These are phyloP conservation scores for Spongilla lacustris DNA, from an alignment of 37 sponge, comb jelly and placozoan species.

Conservation along the genomic window DNA sequence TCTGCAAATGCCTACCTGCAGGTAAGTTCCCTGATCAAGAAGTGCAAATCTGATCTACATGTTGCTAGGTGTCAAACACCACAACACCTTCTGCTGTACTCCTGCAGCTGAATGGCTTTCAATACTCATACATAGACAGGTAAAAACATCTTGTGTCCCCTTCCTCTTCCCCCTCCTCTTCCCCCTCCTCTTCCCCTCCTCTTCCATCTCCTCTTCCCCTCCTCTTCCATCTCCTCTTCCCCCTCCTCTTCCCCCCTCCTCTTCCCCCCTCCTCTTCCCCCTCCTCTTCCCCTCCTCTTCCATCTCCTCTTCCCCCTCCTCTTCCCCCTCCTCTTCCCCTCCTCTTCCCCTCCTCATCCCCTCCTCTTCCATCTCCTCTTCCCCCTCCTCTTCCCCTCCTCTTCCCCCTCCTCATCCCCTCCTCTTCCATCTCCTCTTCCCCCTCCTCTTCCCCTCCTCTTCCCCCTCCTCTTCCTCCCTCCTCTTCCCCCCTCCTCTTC, in stretches of 20 bases:
- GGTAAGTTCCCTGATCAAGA: constrained; percentile 6
- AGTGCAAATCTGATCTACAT: not conserved
- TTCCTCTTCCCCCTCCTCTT: no score
- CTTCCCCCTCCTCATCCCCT: not conserved
- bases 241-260: no score
- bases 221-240: not conserved
- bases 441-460: no score
- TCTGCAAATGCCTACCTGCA: constrained; percentile 42
- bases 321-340: no score
- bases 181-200: not conserved
- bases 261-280: not conserved
- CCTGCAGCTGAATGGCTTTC: constrained; percentile 71
- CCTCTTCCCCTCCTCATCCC: not conserved
- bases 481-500: no score
- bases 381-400: not conserved
- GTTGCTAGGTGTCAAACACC: not conserved
- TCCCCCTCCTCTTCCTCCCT: no score
- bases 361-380: not conserved
- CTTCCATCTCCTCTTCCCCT: not conserved
- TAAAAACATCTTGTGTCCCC: not conserved
- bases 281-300: not conserved
- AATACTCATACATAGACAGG: constrained; percentile 61
- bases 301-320: not conserved
- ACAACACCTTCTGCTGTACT: constrained; percentile 25
- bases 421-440: no score